Conservation (phyloP, 2,113 vertebrate species). For the Neofelis nebulosa region DNA sequence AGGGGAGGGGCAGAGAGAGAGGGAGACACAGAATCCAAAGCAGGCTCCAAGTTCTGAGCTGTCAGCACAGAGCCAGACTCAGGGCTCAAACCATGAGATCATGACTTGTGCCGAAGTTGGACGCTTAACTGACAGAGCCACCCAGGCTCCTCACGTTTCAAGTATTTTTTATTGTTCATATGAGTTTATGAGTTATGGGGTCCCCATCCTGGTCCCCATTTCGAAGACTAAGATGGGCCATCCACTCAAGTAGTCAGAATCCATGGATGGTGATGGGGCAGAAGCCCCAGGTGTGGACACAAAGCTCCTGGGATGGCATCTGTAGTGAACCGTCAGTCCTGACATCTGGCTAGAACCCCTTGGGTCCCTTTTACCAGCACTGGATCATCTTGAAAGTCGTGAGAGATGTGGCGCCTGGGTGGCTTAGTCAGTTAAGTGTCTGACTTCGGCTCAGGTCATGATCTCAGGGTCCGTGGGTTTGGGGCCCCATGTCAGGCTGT, state of each 20-base stretch:
- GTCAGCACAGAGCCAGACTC: too few species aligned
- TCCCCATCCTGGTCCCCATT: background rate
- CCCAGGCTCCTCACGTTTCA: too few species aligned
- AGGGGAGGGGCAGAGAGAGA: too few species aligned
- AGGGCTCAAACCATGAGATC: too few species aligned
- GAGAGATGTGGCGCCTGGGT: background rate
- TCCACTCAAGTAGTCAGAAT: background rate
- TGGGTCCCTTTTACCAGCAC: background rate
- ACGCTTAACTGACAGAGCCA: too few species aligned
- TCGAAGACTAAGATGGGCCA: background rate
- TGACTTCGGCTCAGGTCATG: too few species aligned
- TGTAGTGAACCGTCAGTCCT: background rate
- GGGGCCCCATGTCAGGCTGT: too few species aligned
- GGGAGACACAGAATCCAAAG: too few species aligned
- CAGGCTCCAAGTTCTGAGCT: too few species aligned
- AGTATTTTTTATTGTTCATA: background rate
- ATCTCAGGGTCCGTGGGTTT: too few species aligned
- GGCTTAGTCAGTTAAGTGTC: too few species aligned
- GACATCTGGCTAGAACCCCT: background rate
- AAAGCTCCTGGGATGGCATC: background rate
- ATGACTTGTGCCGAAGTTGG: too few species aligned
- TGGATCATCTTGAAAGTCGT: background rate
- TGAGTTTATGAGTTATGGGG: background rate
- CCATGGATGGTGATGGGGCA: background rate
- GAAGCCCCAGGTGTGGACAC: background rate